Conservation (phyloP, 2,797 vertebrate genomes). For the Sebastiscus tertius region DNA sequence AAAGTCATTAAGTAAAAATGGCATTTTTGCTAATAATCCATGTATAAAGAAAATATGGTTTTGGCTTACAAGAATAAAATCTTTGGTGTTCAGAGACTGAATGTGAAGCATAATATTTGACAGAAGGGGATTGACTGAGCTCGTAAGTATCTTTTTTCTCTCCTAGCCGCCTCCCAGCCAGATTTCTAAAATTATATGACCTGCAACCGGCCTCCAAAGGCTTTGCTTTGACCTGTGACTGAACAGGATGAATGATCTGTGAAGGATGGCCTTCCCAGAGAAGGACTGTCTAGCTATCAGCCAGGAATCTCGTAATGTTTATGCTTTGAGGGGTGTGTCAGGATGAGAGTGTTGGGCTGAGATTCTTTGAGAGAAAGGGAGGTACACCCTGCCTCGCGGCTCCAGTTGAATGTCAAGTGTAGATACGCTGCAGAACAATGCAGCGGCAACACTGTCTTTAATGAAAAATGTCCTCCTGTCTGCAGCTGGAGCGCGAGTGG, state of each 20-base stretch:
- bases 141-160: not conserved
- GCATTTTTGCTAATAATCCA: not conserved
- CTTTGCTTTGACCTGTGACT: conserved; percentile 52
- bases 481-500: conserved; percentile 44
- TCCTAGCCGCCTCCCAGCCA: not conserved
- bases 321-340: conserved; percentile 74
- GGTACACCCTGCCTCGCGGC: conserved; percentile 67
- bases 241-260: conserved; percentile 67
- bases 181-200: conserved; percentile 39
- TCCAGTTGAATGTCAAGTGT: conserved; percentile 67
- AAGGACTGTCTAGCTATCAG: conserved; percentile 47
- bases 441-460: conserved; percentile 30
- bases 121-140: not conserved
- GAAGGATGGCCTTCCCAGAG: conserved; percentile 49
- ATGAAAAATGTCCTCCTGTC: conserved; percentile 69
- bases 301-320: conserved; percentile 71
- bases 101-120: not conserved
- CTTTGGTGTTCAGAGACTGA: not conserved
- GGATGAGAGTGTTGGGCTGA: conserved; percentile 64
- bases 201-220: conserved; percentile 28
- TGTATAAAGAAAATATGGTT: not conserved
- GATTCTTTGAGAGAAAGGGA: conserved; percentile 58
- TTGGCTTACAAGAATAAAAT: not conserved
- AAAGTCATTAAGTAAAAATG: not conserved
- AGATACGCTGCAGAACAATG: conserved; percentile 69